These are phyloP conservation scores for Brachirus orientalis DNA, from an alignment of 2,113 vertebrate genomes.

Conservation along the genomic window DNA sequence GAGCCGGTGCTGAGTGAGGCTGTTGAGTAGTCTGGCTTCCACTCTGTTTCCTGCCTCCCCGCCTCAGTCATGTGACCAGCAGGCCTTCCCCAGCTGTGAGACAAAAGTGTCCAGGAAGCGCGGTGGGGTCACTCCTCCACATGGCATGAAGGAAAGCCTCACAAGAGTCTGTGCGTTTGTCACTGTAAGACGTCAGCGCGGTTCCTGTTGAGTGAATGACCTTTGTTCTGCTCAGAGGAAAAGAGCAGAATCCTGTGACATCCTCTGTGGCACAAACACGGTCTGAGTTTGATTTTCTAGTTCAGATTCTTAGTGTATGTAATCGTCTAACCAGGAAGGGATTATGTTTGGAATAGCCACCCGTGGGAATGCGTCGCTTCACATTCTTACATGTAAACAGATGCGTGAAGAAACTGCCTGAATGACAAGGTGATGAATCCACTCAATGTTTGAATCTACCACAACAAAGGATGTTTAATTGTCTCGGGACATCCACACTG, in stretches of 20 bases:
- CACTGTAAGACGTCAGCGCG: constrained; percentile 38
- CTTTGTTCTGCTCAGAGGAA: constrained; percentile 58
- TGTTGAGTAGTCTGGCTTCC: constrained; percentile 64
- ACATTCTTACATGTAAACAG: too few relatives aligned
- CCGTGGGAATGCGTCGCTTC: too few relatives aligned
- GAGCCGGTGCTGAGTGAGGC: constrained; percentile 66
- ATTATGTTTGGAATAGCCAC: too few relatives aligned
- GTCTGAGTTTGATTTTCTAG: too few relatives aligned
- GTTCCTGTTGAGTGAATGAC: constrained; percentile 52
- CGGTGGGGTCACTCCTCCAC: constrained; percentile 16
- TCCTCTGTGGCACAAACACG: constrained; percentile 46
- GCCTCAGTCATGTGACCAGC: constrained; percentile 67
- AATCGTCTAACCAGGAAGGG: too few relatives aligned
- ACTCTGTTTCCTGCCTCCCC: constrained; percentile 72
- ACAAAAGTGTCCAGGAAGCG: constrained; percentile 64
- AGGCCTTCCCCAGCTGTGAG: constrained; percentile 56
- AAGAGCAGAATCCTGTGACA: constrained; percentile 30
- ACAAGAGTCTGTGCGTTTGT: constrained; percentile 34
- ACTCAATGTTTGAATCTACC: too few relatives aligned
- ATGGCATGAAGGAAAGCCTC: constrained; percentile 44
- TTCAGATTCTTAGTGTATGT: too few relatives aligned
- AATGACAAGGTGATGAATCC: too few relatives aligned
- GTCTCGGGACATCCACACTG: too few relatives aligned
- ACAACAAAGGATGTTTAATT: too few relatives aligned
- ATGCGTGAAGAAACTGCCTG: too few relatives aligned